Conservation (phyloP, 2,797 vertebrate genomes). For the Chiroxiphia lanceolata region DNA sequence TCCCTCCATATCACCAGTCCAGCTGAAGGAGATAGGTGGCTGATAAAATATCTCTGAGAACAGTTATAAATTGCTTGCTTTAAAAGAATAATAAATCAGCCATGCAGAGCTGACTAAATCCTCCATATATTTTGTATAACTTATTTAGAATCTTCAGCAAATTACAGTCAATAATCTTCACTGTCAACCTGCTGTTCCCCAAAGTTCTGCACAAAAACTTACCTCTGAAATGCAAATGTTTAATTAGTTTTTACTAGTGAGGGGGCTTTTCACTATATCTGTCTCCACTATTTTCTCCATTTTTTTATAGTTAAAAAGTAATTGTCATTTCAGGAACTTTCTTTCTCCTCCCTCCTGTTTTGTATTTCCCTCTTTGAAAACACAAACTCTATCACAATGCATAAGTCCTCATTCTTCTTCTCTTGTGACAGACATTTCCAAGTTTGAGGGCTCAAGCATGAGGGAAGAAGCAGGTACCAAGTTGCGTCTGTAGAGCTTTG, state of each 20-base stretch:
- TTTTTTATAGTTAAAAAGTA: constrained; percentile 64
- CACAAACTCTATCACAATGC: not conserved
- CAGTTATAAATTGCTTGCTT: constrained; percentile 80
- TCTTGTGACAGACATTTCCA: not conserved
- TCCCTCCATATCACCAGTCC: constrained; percentile 76
- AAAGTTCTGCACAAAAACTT: constrained; percentile 70
- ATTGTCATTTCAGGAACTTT: constrained; percentile 32
- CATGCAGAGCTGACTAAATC: constrained; percentile 51
- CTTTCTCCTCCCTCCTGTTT: constrained; percentile 6
- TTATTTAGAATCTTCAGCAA: constrained; percentile 68
- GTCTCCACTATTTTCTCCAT: constrained; percentile 59
- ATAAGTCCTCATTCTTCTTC: not conserved
- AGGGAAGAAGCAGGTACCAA: not conserved
- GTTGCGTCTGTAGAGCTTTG: fast-evolving
- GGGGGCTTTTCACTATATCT: constrained; percentile 64
- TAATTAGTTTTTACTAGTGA: constrained; percentile 71
- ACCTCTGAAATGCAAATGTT: constrained; percentile 71
- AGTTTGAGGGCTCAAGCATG: fast-evolving
- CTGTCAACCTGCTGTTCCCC: constrained; percentile 61
- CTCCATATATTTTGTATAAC: constrained; percentile 51
- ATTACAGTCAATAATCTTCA: constrained; percentile 75
- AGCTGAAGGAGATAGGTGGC: constrained; percentile 80
- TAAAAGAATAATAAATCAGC: constrained; percentile 73
- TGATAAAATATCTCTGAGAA: constrained; percentile 81
- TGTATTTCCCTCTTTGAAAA: constrained; percentile 9